These are phyloP conservation scores for Pelecanus crispus DNA, from an alignment of 2,113 vertebrate genomes.

Conservation along the genomic window DNA sequence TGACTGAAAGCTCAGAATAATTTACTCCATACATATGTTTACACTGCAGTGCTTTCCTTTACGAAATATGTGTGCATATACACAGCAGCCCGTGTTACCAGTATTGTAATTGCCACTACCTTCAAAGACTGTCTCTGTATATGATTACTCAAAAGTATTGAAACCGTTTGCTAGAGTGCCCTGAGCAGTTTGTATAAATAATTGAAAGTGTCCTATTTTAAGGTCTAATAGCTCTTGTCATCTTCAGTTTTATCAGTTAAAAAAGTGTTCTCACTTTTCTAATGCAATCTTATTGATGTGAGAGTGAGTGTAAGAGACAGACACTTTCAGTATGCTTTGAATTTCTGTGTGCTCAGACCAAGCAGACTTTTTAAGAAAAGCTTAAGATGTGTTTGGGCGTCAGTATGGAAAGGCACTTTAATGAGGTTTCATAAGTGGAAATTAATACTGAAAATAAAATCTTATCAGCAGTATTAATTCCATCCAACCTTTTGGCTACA, in stretches of 20 bases:
- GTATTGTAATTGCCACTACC: background rate
- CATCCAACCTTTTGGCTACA: background rate
- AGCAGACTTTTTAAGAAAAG: background rate
- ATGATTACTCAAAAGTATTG: background rate
- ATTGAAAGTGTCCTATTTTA: background rate
- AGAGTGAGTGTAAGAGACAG: background rate
- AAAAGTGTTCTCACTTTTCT: background rate
- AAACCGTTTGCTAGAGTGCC: background rate
- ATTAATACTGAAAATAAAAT: background rate
- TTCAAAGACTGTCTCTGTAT: background rate
- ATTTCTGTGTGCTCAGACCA: background rate
- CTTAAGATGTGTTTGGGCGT: background rate
- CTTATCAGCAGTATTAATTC: background rate
- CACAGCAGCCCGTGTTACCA: background rate
- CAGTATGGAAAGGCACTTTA: background rate
- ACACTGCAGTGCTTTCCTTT: constrained; percentile 40
- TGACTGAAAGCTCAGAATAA: background rate
- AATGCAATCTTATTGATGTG: background rate
- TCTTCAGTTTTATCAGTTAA: background rate
- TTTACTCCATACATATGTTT: background rate
- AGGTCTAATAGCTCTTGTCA: background rate
- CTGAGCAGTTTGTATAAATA: background rate
- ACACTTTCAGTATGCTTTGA: background rate
- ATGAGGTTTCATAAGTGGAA: background rate
- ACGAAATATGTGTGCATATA: background rate